These are phyloP conservation scores for Cataglyphis altisquamis DNA, from an alignment of 2,888 invertebrate species.

Conservation along the genomic window DNA sequence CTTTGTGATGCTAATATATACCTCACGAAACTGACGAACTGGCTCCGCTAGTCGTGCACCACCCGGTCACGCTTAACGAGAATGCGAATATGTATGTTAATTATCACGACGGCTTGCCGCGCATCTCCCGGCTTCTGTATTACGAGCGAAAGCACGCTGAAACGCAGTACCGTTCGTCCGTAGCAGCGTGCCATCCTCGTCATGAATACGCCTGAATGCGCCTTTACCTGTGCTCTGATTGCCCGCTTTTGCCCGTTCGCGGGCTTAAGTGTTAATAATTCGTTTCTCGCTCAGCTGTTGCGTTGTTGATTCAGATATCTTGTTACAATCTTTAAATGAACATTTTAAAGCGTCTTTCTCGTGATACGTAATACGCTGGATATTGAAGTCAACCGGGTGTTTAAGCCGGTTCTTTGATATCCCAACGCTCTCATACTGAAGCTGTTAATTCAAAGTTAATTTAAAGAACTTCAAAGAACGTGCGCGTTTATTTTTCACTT, in stretches of 20 bases:
- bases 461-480: neutral
- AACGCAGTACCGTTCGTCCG: neutral
- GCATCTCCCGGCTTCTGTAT: neutral
- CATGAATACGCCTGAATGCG: constrained; percentile 20
- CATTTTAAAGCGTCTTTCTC: neutral
- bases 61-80: constrained; percentile 64
- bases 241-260: constrained; percentile 10
- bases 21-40: constrained; percentile 52
- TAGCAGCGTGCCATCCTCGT: neutral
- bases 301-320: neutral
- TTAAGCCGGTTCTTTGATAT: neutral
- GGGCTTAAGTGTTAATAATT: neutral
- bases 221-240: constrained; percentile 18
- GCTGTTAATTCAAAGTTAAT: neutral
- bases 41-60: constrained; percentile 33
- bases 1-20: constrained; percentile 69
- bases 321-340: neutral
- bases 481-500: neutral
- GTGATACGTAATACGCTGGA: neutral
- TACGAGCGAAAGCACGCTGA: constrained; percentile 40
- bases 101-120: constrained; percentile 48
- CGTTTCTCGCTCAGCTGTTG: neutral
- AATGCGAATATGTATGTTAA: constrained; percentile 68
- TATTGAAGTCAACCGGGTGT: neutral
- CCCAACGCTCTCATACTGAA: neutral